These are phyloP conservation scores for Eueremaeus valkanovi DNA, from an alignment of 2,888 invertebrate genomes.

Conservation along the genomic window DNA sequence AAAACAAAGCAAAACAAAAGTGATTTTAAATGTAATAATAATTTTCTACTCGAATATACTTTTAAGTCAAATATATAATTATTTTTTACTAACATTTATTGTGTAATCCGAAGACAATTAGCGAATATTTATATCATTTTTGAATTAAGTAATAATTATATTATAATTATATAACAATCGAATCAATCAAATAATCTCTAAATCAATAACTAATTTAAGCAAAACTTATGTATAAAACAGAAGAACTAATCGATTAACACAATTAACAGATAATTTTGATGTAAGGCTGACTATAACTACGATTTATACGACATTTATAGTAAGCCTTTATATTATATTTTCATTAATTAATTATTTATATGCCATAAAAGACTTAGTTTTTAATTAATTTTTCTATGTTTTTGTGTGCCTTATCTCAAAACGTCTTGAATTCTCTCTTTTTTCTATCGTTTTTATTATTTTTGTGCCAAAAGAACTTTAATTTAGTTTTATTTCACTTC, in stretches of 20 bases:
- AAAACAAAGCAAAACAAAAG: background rate
- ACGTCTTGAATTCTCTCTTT: background rate
- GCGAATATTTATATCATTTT: background rate
- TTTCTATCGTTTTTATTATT: background rate
- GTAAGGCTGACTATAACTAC: constrained; percentile 9
- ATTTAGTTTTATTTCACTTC: background rate
- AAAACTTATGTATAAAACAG: background rate
- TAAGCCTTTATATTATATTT: background rate
- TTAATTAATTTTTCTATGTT: background rate
- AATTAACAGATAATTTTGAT: background rate
- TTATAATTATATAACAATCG: constrained; percentile 14
- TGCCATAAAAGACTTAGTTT: constrained; percentile 33
- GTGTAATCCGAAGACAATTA: background rate
- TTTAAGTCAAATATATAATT: constrained; percentile 24
- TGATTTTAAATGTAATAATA: background rate
- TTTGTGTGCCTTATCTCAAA: constrained; percentile 26
- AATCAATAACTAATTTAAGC: constrained; percentile 10
- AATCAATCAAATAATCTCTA: background rate
- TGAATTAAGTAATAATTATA: background rate
- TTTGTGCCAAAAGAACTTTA: constrained; percentile 26
- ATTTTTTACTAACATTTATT: constrained; percentile 35
- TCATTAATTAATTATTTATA: constrained; percentile 7
- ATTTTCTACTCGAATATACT: constrained; percentile 14
- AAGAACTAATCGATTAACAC: constrained; percentile 19
- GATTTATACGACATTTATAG: background rate